A percentile compares a stretch with the other conserved stretches of the same genome.
Conservation (phyloP, 2,113 vertebrate genomes). For the Alces alces region DNA sequence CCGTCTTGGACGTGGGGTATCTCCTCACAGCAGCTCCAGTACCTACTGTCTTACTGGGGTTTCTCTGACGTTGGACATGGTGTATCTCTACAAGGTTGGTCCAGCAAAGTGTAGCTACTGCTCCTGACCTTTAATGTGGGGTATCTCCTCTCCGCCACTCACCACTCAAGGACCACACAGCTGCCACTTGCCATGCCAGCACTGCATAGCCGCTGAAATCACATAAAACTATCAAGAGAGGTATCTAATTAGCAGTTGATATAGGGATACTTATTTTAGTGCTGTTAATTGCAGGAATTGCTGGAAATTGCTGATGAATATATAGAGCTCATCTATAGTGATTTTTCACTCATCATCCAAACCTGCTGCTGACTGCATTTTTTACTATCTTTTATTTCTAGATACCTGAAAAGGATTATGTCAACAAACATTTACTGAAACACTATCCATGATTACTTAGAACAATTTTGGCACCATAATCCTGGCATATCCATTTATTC, state of each 20-base stretch:
- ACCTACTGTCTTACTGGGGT: not conserved
- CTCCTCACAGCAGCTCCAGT: not conserved
- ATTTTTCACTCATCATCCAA: not conserved
- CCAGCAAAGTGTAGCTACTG: not conserved
- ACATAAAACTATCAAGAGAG: not conserved
- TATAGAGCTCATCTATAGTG: not conserved
- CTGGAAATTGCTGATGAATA: not conserved
- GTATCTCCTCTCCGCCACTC: not conserved
- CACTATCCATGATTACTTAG: not conserved
- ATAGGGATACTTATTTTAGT: slow-evolving; percentile 7
- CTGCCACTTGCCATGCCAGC: not conserved
- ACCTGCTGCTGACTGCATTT: not conserved
- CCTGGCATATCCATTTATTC: not conserved
- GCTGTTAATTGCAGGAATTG: not conserved
- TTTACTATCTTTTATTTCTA: not conserved
- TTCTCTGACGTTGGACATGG: not conserved
- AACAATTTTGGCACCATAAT: not conserved
- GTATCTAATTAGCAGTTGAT: not conserved
- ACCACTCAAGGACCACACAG: not conserved
- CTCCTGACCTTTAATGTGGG: not conserved
- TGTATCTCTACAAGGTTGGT: not conserved
- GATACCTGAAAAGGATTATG: slow-evolving; percentile 13
- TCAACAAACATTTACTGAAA: not conserved
- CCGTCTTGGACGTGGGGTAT: not conserved
- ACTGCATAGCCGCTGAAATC: not conserved